Base-by-base conservation (phyloP, 1,140 invertebrate species). In the Chymomyza costata region DNA sequence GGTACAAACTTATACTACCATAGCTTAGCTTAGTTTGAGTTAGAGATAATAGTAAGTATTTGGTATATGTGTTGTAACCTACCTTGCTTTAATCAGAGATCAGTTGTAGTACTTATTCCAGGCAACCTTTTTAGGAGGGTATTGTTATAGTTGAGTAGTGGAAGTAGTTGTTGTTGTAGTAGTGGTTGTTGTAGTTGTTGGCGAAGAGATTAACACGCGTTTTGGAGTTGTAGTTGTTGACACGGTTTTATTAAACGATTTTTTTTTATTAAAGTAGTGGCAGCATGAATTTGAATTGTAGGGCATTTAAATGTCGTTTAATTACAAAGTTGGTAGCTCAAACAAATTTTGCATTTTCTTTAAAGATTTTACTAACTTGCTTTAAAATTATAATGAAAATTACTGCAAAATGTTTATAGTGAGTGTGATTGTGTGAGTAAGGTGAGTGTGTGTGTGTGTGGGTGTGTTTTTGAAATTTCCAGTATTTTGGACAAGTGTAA, bases 71-170 rank as follows among this genome's bases (percentile, higher is more conserved):
- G 49, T 48, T 31, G 38, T 38, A 46, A 74, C 80, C 59, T 74
- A 83, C 80, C 82, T 81, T 73, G 56, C 74, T 84, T 84, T 65
- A 73, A 67, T 84, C 66, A 83, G 71, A 67, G 67, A 84, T 85
- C 83, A 85, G 83, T 85, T 85, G 83, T 81, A 82, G 83, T 82
- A 85, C 66, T 85, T 85, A 66, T 80, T 85, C 83, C 83, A 85
- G 83, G 83, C 83, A 83, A 85, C 83, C 83, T 85, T 84, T 85
- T 67, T 56, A 21, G n/a, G n/a, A n/a, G n/a, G 53, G 39, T 60
- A 66, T 63, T 60, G 43, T 71, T 56, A 53, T 63, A 38, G 51
- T 55, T 25, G 61, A 52, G 57, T 71, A 50, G 54, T 59, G 51
- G 54, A 44, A 49, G 65, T 58, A 50, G 56, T 64, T 74, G 57